Evolutionary conservation across 64 coral and sea anemone genomes (phyloP).

Genomic region (Trachythela sp.): DNA sequence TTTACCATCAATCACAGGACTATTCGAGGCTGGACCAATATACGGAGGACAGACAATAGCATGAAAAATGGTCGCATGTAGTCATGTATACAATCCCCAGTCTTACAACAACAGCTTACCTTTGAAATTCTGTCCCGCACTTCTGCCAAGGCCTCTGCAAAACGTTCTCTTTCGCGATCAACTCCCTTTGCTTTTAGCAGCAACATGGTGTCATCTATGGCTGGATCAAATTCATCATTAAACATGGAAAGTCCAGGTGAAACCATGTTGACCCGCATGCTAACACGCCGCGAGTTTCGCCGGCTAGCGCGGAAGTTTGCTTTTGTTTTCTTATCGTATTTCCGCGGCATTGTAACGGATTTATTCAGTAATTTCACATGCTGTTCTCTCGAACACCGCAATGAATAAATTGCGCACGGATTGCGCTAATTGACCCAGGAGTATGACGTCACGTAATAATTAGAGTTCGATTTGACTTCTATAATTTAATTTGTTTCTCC

Average conservation of each 20-base stretch:
- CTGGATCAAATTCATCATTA: not conserved
- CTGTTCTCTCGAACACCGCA: not conserved
- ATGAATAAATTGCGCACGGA: not conserved
- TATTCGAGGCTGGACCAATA: too few relatives aligned
- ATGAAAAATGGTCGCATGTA: too few relatives aligned
- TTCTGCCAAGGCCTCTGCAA: not conserved
- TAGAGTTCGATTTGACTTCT: not conserved
- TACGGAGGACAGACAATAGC: too few relatives aligned
- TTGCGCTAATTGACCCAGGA: not conserved
- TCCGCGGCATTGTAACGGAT: not conserved
- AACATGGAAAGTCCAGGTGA: not conserved
- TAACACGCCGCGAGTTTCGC: not conserved
- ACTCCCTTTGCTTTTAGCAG: not conserved
- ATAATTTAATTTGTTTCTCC: too few relatives aligned
- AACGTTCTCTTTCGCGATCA: constrained; percentile 13
- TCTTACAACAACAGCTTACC: not conserved
- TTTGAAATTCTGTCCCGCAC: not conserved
- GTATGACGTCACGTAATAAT: constrained; percentile 20
- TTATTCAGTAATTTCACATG: not conserved
- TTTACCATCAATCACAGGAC: too few relatives aligned
- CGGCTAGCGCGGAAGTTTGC: not conserved
- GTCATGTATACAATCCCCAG: too few relatives aligned
- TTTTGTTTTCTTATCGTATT: constrained; percentile 15
- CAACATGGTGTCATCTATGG: not conserved
- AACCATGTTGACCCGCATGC: not conserved